Evolutionary conservation across 2,113 vertebrate genomes (phyloP).

Genomic region (Zosterops borbonicus): DNA sequence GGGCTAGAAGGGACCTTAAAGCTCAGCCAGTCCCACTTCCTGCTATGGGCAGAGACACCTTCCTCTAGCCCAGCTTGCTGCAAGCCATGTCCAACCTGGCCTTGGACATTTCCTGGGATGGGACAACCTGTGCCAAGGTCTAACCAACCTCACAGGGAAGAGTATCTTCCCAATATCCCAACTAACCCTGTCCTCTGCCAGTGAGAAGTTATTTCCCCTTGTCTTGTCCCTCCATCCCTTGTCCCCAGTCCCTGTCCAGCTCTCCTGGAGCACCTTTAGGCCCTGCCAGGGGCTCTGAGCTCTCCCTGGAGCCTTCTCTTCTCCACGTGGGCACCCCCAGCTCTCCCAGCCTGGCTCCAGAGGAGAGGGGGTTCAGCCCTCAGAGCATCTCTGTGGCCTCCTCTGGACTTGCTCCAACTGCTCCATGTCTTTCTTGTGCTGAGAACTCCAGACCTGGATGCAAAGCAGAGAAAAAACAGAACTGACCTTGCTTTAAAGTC

Average conservation of each 20-base stretch:
- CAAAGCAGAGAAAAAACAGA: not conserved
- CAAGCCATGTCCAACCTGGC: not conserved
- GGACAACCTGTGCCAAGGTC: not conserved
- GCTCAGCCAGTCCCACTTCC: not conserved
- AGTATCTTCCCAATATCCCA: not conserved
- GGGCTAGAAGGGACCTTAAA: not conserved
- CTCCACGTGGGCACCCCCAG: not conserved
- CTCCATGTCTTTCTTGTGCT: not conserved
- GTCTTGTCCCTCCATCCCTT: fast-evolving
- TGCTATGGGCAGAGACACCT: not conserved
- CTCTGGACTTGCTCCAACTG: not conserved
- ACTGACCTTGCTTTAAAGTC: not conserved
- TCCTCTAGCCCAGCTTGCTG: not conserved
- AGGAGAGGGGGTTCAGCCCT: not conserved
- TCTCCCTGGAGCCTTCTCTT: not conserved
- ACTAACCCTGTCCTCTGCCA: not conserved
- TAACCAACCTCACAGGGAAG: fast-evolving
- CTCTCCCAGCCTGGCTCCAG: not conserved
- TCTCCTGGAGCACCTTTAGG: not conserved
- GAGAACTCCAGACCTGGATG: not conserved
- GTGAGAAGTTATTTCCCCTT: not conserved
- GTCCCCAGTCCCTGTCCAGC: fast-evolving
- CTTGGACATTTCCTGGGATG: not conserved
- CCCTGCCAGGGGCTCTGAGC: fast-evolving
- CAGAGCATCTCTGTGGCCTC: fast-evolving